Conservation (phyloP, 2,113 vertebrate species). For the Pseudopipra pipra region DNA sequence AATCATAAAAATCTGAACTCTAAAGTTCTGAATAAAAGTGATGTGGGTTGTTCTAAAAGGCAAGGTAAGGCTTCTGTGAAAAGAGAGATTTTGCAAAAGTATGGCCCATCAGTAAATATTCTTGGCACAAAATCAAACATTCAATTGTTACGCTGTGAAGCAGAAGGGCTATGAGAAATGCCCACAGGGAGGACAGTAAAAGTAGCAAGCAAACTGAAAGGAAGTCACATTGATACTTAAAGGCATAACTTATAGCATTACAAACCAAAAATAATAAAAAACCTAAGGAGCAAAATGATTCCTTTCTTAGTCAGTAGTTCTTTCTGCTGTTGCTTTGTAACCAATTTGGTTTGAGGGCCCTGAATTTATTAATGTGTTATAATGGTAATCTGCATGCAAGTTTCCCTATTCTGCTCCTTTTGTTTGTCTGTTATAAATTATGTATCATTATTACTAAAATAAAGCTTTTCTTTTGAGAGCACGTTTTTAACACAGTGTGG, state of each 20-base stretch:
- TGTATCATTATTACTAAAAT: not conserved
- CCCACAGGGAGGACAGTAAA: not conserved
- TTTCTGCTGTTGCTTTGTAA: not conserved
- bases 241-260: not conserved
- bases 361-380: not conserved
- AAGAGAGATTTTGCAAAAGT: not conserved
- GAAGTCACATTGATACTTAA: not conserved
- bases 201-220: not conserved
- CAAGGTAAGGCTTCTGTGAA: not conserved
- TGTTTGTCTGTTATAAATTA: conserved; percentile 15
- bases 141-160: not conserved
- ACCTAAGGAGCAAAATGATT: not conserved
- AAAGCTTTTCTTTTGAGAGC: not conserved
- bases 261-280: not conserved
- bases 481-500: not conserved
- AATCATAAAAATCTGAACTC: not conserved
- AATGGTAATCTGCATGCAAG: not conserved
- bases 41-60: not conserved
- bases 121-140: not conserved
- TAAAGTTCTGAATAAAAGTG: not conserved
- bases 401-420: not conserved
- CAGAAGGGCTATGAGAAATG: not conserved
- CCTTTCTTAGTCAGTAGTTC: not conserved
- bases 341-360: not conserved
- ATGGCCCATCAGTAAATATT: not conserved